Base-by-base conservation (phyloP, 2,888 invertebrate species). In the Amphipyra tragopoginis region DNA sequence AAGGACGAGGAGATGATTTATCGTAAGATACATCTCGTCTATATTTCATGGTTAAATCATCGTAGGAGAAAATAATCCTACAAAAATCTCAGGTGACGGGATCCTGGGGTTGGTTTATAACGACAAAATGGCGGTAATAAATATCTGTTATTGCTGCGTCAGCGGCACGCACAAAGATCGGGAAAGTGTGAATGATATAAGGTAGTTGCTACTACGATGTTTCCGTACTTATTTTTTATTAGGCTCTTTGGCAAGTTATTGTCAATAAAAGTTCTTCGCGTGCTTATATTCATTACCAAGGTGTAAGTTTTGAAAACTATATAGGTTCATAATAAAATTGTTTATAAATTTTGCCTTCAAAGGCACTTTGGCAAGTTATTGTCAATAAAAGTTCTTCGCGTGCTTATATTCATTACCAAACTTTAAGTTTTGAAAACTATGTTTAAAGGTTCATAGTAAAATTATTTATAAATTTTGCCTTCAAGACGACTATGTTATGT, bases 71-170 rank as follows among this genome's bases (percentile, higher is more conserved):
- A 76, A 75, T 79, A 68, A 69, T 64, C 54, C 56, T 51, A 50
- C 56, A 47, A 73, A 72, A 65, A 79, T 73, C 77, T 74, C 74
- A 78, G 80, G 80, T 78, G 65, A 72, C 66, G 44, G 43, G 51
- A 54, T 59, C 38, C 36, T 47, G 47, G 52, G 54, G 66, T 64
- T 50, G 69, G 61, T 73, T 49, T 73, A 56, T 60, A 73, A 67
- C 65, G 64, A 63, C 51, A 71, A 66, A 79, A 78, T 77, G 79
- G 67, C 67, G 56, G 76, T 70, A 68, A 82, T 85, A 84, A 84
- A 83, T 84, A 82, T 81, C 65, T 79, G 80, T 80, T 84, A 85
- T 82, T 77, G 79, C 78, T 72, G 73, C 70, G 79, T 83, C 80
- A 80, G 72, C 61, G 54, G 47, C 79, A 79, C 72, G 64, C 70